Base-by-base conservation (phyloP, 2,797 vertebrate genomes). In the Antennarius maculatus region DNA sequence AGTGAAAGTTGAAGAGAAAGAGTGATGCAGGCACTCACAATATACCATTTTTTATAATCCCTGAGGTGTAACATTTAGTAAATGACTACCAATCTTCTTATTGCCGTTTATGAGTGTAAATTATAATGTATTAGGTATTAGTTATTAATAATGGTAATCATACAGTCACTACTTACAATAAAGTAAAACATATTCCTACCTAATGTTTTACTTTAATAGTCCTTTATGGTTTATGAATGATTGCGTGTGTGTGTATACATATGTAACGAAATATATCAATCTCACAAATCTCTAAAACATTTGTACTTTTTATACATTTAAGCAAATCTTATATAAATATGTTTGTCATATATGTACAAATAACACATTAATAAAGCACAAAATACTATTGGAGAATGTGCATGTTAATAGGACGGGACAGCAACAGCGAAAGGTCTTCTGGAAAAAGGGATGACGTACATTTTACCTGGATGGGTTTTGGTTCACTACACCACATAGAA, bases 391-490 rank as follows among this genome's bases (percentile, higher is more conserved):
- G 45, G 54, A 70, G 34, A 43, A 63, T 50, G 8, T 16, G 23
- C 58, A 34, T 50, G 57, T 41, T 69, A 57, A 76, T 1, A 74
- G 53, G 29, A 39, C 16, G n/a, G 11, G 15, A 54, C n/a, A 52
- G 56, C 7, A 27, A 62, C 46, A 79, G 18, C 69, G 28, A 61
- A 48, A 61, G 34, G 17, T 18, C 42, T 53, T n/a, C 55, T 3
- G 3, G 45, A 60, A 14, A 73, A 64, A 77, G 49, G 69, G 45
- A 65, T 48, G 47, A 59, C 43, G 12, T 51, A 23, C 8, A 7
- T 51, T 49, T 46, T 42, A 92, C 89, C 91, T 92, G 90, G 55
- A 80, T 86, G 82, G 78, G 82, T 88, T 82, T 82, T 88, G 87
- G 76, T 86, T 89, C 81, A 81, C 74, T 87, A 81, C 86, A 85